Evolutionary conservation across 2,888 invertebrate species (phyloP).

Genomic region (Aleiodes alternator): DNA sequence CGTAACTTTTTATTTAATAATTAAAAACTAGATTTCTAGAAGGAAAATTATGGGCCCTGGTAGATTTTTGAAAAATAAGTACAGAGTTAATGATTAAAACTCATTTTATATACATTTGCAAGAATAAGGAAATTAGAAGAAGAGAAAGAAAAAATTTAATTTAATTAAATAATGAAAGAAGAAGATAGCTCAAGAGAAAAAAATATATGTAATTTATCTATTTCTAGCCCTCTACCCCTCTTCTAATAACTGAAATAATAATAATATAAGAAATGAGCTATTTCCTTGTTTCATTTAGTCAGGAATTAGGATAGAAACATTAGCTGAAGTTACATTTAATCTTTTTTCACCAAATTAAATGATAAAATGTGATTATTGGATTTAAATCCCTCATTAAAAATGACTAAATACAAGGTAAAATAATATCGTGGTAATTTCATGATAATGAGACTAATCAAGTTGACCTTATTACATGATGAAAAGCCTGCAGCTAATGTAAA

Average conservation of each 20-base stretch:
- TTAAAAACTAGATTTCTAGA: constrained; percentile 7
- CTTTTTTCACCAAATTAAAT: neutral
- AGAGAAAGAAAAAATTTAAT: neutral
- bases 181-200: constrained; percentile 15
- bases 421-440: neutral
- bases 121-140: neutral
- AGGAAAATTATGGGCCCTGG: neutral
- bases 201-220: neutral
- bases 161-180: neutral
- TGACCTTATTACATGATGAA: neutral
- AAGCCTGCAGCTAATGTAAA: neutral
- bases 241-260: neutral
- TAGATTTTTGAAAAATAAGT: neutral
- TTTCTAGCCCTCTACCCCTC: neutral
- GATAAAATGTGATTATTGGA: neutral
- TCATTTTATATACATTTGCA: neutral
- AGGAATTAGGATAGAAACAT: neutral
- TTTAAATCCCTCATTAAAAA: neutral
- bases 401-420: neutral
- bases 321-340: neutral
- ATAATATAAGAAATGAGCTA: neutral
- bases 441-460: too few species aligned
- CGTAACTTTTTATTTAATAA: constrained; percentile 8
- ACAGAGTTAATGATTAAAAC: constrained; percentile 1
- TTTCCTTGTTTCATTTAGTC: constrained; percentile 6